phyloP scores from a whole-genome alignment of 1,140 invertebrate species.

The Maniola jurtina region DNA sequence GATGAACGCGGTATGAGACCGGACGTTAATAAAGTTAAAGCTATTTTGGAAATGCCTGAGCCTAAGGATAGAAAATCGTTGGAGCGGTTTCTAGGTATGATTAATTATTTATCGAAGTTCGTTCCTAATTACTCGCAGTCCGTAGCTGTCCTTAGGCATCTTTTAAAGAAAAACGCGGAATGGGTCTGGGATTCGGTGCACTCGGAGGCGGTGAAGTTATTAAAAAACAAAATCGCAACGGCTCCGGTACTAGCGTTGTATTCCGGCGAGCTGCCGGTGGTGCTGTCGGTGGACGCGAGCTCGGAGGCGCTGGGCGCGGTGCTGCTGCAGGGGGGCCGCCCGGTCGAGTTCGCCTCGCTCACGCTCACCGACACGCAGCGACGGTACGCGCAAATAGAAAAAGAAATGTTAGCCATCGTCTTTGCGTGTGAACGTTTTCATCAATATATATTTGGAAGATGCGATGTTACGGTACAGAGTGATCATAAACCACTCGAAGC shows the following conservation, averaged over 20 bases:
- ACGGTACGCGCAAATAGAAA: conserved; percentile 32
- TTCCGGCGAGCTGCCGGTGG: not conserved
- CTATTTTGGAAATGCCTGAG: conserved; percentile 18
- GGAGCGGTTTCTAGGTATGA: conserved; percentile 27
- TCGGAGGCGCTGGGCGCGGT: conserved; percentile 20
- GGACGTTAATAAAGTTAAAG: conserved; percentile 18
- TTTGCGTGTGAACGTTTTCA: conserved; percentile 30
- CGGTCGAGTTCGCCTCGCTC: conserved; percentile 23
- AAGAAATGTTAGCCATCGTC: conserved; percentile 33
- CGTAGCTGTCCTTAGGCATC: conserved; percentile 22
- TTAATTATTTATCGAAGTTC: conserved; percentile 33
- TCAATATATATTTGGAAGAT: conserved; percentile 32
- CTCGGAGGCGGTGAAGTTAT: not conserved
- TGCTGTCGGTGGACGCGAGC: conserved; percentile 21
- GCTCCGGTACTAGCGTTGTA: conserved; percentile 8
- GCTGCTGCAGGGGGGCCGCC: conserved; percentile 18
- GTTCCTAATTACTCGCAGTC: conserved; percentile 29
- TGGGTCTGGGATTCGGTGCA: not conserved
- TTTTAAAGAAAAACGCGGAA: not conserved
- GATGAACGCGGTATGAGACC: conserved; percentile 14
- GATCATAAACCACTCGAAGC: conserved; percentile 37
- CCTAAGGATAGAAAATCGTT: conserved; percentile 13
- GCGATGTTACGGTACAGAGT: conserved; percentile 21
- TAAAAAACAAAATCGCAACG: not conserved
- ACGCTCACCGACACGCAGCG: conserved; percentile 29